Base-by-base conservation (phyloP, 2,888 invertebrate genomes). In the Clitarchus hookeri region DNA sequence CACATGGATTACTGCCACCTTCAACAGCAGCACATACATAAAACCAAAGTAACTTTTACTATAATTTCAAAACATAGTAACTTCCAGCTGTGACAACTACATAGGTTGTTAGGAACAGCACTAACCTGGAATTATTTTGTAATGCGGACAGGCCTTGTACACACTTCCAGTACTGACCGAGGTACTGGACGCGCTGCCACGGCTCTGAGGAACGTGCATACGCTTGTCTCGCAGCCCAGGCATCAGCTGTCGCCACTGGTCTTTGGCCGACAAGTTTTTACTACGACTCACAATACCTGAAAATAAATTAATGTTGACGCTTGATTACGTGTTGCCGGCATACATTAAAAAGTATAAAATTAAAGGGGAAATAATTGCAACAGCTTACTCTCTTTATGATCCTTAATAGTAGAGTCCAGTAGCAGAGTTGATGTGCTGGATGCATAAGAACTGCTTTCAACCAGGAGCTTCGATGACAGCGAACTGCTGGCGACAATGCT, bases 91-190 rank as follows among this genome's bases (percentile, higher is more conserved):
- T 48, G 16, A 16, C 16, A 48, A 48, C 12, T 48, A 48, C 11
- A 48, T 13, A 48, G 1, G 48, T 13, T 48, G 48, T 48, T 48
- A 48, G 53, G 11, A 65, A n/a, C 19, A 11, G 65, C 65, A 27
- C 53, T 36, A 78, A 87, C 87, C 87, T 85, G 87, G 87, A 44
- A 87, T 86, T 85, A 36, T 87, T 44, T 85, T 87, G 82, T 87
- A 87, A 54, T 79, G 85, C 4, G 87, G 87, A 44, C 87, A 87
- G 26, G 44, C 27, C 85, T 84, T 86, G 78, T 65, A 83, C 0
- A n/a, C 44, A 26, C 53, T 84, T 27, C 44, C 65, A 19, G 65
- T 65, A 19, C 65, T 65, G 65, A 65, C 65, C 6, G 65, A 65
- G n/a, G 11, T 65, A n/a, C 65, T n/a, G 65, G 65, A 65, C 65